phyloP scores from a whole-genome alignment of 2,797 vertebrate genomes.

The Champsocephalus gunnari region DNA sequence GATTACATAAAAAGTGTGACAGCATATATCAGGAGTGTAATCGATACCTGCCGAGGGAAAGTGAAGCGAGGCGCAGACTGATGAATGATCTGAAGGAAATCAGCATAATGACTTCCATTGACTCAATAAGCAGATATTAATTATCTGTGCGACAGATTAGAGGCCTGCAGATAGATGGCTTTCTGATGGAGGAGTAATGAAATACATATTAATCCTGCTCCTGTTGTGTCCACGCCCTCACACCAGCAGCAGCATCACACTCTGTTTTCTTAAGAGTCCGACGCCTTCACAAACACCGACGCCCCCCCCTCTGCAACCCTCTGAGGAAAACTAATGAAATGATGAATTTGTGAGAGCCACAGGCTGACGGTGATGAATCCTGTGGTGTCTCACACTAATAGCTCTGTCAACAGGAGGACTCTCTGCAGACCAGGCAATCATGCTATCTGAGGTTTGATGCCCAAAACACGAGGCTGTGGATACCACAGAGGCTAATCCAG shows the following conservation, averaged over 20 bases:
- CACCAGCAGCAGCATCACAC: slow-evolving; percentile 7
- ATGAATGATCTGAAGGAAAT: slow-evolving; percentile 79
- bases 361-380: slow-evolving; percentile 82
- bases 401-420: slow-evolving; percentile 79
- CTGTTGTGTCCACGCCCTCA: slow-evolving; percentile 50
- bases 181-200: slow-evolving; percentile 79
- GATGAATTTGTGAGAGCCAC: slow-evolving; percentile 81
- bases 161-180: slow-evolving; percentile 74
- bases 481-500: slow-evolving; percentile 73
- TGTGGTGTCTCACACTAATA: slow-evolving; percentile 80
- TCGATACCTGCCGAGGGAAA: slow-evolving; percentile 70
- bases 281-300: slow-evolving; percentile 57
- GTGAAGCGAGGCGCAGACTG: slow-evolving; percentile 63
- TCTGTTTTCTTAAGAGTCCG: slow-evolving; percentile 58
- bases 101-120: slow-evolving; percentile 82
- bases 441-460: slow-evolving; percentile 77
- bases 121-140: slow-evolving; percentile 86
- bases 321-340: slow-evolving; percentile 77
- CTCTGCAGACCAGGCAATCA: slow-evolving; percentile 73
- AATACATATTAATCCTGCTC: slow-evolving; percentile 62
- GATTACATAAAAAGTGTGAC: slow-evolving; percentile 28
- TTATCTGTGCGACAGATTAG: slow-evolving; percentile 79
- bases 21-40: slow-evolving; percentile 47
- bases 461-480: slow-evolving; percentile 69
- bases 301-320: slow-evolving; percentile 38